Percentiles rank a stretch among this genome's conserved stretches.
These are phyloP conservation scores for Tetragonisca angustula DNA, from an alignment of 2,888 invertebrate species.

Conservation along the genomic window DNA sequence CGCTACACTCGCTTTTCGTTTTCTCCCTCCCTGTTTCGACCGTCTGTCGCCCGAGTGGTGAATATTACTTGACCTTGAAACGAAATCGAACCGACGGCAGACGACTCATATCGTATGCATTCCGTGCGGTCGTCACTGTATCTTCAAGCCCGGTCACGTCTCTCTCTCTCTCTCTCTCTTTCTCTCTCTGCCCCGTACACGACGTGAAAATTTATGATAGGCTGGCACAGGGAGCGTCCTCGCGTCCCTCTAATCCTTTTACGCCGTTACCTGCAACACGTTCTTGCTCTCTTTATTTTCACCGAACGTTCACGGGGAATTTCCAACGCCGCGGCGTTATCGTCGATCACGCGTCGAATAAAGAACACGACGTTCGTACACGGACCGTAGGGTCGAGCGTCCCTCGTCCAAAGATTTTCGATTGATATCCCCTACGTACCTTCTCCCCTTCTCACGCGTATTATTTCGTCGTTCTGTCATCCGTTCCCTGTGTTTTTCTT, in stretches of 20 bases:
- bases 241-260: constrained; percentile 57
- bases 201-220: constrained; percentile 65
- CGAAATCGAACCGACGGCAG: constrained; percentile 24
- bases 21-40: too few relatives aligned
- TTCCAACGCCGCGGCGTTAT: constrained; percentile 44
- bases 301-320: constrained; percentile 28
- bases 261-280: constrained; percentile 46
- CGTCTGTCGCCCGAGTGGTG: background rate
- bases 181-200: constrained; percentile 46
- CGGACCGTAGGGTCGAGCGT: background rate
- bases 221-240: constrained; percentile 29
- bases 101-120: constrained; percentile 34
- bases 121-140: constrained; percentile 31
- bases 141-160: constrained; percentile 58
- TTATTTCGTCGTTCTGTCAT: constrained; percentile 17
- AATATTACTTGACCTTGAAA: constrained; percentile 26
- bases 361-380: constrained; percentile 5
- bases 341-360: constrained; percentile 59
- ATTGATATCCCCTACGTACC: constrained; percentile 39
- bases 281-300: constrained; percentile 34
- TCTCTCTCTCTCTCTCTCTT: constrained; percentile 32
- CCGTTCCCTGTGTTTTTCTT: background rate
- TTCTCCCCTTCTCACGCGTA: background rate
- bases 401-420: constrained; percentile 33
- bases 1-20: too few relatives aligned